Conservation (phyloP, 2,113 vertebrate species). For the Nothocercus nigrocapillus region DNA sequence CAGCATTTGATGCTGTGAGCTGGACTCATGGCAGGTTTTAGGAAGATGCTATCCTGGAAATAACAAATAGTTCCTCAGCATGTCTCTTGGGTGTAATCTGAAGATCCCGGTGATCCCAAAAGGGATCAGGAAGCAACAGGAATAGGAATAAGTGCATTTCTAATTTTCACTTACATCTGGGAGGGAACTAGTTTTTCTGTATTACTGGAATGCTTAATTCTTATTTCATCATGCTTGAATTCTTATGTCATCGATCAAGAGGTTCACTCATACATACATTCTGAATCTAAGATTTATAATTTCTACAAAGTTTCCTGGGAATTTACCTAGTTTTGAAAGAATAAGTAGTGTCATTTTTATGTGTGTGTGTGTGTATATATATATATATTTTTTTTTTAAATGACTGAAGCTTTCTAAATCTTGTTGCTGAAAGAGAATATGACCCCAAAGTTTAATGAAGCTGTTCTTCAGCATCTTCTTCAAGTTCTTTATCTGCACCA, state of each 20-base stretch:
- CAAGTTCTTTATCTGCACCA: not conserved
- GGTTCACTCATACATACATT: not conserved
- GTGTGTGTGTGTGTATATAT: no score
- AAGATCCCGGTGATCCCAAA: not conserved
- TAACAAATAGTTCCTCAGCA: not conserved
- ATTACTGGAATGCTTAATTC: not conserved
- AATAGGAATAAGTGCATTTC: not conserved
- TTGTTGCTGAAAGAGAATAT: not conserved
- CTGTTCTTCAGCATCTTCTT: not conserved
- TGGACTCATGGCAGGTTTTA: not conserved
- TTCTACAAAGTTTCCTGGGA: not conserved
- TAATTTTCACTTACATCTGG: not conserved
- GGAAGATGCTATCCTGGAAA: not conserved
- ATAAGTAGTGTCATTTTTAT: not conserved
- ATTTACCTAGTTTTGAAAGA: not conserved
- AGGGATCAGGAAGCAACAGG: accelerated
- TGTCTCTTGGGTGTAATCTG: not conserved
- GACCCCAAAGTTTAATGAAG: not conserved
- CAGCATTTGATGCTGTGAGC: not conserved
- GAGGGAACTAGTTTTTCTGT: not conserved
- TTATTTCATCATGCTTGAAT: not conserved
- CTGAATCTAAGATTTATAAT: not conserved
- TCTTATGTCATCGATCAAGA: not conserved
- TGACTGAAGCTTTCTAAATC: not conserved
- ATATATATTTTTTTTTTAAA: not conserved